Percentiles rank a stretch among this genome's conserved stretches.
Conservation (phyloP, 1,140 invertebrate genomes). For the Dendroctonus ponderosae region DNA sequence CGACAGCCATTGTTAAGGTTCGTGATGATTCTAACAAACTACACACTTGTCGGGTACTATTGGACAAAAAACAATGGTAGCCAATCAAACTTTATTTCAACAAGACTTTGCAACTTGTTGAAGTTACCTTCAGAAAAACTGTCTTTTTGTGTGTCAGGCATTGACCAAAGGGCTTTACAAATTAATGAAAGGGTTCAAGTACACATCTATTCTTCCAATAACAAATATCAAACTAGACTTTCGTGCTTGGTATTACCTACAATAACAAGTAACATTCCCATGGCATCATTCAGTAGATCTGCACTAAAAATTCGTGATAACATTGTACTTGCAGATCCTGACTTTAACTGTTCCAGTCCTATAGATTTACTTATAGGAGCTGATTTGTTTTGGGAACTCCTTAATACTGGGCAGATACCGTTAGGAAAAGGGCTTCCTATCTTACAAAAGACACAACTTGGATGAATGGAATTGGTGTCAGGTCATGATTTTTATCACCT, state of each 20-base stretch:
- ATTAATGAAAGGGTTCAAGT: constrained; percentile 17
- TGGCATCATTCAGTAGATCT: constrained; percentile 12
- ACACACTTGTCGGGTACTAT: constrained; percentile 13
- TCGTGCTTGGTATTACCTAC: constrained; percentile 19
- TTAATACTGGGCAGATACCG: constrained; percentile 38
- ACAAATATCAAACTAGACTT: constrained; percentile 22
- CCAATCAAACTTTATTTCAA: constrained; percentile 21
- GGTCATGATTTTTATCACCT: constrained; percentile 31
- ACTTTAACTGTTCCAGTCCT: constrained; percentile 36
- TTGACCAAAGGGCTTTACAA: background rate
- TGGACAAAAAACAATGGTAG: constrained; percentile 24
- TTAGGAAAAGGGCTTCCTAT: constrained; percentile 37
- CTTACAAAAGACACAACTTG: constrained; percentile 44
- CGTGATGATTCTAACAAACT: constrained; percentile 1
- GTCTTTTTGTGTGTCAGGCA: constrained; percentile 4
- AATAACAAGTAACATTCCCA: constrained; percentile 33
- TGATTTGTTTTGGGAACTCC: constrained; percentile 36
- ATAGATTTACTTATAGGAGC: constrained; percentile 43
- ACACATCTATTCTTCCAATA: constrained; percentile 10
- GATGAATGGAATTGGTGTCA: constrained; percentile 45
- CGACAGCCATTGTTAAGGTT: constrained; percentile 14
- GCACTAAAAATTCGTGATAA: constrained; percentile 37
- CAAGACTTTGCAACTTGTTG: constrained; percentile 12
- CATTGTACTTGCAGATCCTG: constrained; percentile 44
- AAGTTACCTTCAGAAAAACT: constrained; percentile 12